Evolutionary conservation across 2,113 vertebrate genomes (phyloP), one percentile per base, ranked within the genome.

Genomic region (Nibea coibor): DNA sequence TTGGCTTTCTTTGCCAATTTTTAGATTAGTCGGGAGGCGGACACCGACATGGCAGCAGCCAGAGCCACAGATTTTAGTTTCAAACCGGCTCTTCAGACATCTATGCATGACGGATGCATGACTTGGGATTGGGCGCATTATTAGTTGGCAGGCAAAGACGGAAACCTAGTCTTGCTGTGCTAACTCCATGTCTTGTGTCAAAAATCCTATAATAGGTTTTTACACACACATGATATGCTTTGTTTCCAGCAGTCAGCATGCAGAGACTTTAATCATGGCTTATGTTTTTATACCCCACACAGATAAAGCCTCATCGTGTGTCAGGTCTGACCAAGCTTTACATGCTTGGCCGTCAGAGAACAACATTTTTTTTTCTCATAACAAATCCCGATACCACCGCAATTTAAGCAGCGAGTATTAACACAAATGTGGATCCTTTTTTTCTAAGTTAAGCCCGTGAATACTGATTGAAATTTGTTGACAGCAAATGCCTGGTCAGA

Each of bases 261-360:
- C 22, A 76, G 26, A 68, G 47, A 69, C 66, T 74, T 72, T 69
- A 67, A 84, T 87, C 61, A 22, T 7, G 20, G 35, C 54, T 75
- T 58, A 31, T 80, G 62, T 67, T 80, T 75, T 75, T 77, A 76
- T 72, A 77, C 77, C 47, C 78, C 56, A 26, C 22, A 24, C 47
- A 56, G 80, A 84, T 85, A 64, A 80, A 72, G 54, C 67, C 39
- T 54, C 71, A 70, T 35, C 1, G 2, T 69, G 50, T 67, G 57
- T 83, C 82, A 80, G 58, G 61, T 70, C 69, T 85, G 73, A 89
- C 87, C 35, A 65, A 51, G 67, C 77, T 73, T 63, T 68, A 76
- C 50, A 65, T 78, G 62, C 48, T 39, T 71, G 35, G 45, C 67
- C 75, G 72, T 80, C 76, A 28, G 70, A 61, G 56, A 68, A 35